Percentiles rank a stretch among this genome's conserved stretches.
Conservation (phyloP, 2,888 invertebrate genomes). For the Ichneumoninae sp. region DNA sequence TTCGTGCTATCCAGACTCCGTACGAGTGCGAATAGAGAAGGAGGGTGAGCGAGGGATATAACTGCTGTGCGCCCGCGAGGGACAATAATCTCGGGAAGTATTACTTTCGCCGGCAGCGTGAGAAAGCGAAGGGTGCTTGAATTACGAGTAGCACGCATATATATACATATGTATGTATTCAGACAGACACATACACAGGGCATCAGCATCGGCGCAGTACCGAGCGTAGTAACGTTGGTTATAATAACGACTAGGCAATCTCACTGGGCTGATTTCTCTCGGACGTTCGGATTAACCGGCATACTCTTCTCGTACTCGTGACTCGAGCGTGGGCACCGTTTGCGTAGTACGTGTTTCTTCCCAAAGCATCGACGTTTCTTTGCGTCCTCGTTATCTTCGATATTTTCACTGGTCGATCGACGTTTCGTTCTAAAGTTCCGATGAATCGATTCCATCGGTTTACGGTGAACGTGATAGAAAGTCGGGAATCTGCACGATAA, state of each 20-base stretch:
- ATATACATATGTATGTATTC: not conserved
- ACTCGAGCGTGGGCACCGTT: constrained; percentile 25
- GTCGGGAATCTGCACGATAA: not conserved
- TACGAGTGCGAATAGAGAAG: not conserved
- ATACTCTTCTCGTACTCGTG: constrained; percentile 46
- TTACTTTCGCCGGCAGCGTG: constrained; percentile 66
- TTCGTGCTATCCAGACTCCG: not conserved
- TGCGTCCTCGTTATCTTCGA: not conserved
- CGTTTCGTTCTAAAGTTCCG: not conserved
- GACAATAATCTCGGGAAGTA: constrained; percentile 64
- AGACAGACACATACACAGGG: not conserved
- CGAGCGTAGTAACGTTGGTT: constrained; percentile 37
- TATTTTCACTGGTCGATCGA: not conserved
- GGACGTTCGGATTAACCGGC: constrained; percentile 45
- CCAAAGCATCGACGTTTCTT: not conserved
- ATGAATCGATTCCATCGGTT: not conserved
- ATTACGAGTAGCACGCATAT: constrained; percentile 56
- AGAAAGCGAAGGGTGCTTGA: constrained; percentile 67
- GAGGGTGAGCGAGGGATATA: constrained; percentile 38
- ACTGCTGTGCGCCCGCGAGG: constrained; percentile 35
- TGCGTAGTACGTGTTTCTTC: not conserved
- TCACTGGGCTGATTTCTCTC: constrained; percentile 55
- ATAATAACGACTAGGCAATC: constrained; percentile 58
- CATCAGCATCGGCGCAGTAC: constrained; percentile 19
- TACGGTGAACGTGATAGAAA: not conserved